Conservation (phyloP, 2,888 invertebrate genomes). For the Coenonympha arcania region DNA sequence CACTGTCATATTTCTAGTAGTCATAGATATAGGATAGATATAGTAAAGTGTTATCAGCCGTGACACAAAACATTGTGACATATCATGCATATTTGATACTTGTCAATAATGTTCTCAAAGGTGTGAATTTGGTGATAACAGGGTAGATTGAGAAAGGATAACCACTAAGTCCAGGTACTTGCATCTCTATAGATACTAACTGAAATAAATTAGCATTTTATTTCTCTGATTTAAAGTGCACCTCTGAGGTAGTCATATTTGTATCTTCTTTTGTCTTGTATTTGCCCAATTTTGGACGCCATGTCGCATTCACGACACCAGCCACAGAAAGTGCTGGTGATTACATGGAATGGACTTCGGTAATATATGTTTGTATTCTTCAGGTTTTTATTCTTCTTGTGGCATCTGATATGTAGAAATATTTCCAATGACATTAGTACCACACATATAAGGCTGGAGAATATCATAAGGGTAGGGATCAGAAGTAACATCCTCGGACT, state of each 20-base stretch:
- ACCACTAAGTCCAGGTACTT: no score
- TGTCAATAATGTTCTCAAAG: no score
- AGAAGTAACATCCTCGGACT: constrained; percentile 73
- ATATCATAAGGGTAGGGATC: constrained; percentile 75
- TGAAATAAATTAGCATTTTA: background rate
- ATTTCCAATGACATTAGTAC: constrained; percentile 74
- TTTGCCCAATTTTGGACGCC: constrained; percentile 76
- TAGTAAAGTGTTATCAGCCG: no score
- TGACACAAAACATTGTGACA: no score
- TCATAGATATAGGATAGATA: no score
- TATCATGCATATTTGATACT: no score
- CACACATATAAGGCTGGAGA: constrained; percentile 68
- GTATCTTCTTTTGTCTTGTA: constrained; percentile 76
- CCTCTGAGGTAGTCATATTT: constrained; percentile 59
- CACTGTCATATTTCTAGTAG: no score
- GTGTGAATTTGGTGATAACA: no score
- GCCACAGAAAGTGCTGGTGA: constrained; percentile 80
- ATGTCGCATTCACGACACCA: constrained; percentile 77
- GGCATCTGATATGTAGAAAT: constrained; percentile 78
- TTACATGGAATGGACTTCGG: constrained; percentile 79
- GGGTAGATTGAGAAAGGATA: no score
- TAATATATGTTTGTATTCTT: constrained; percentile 76
- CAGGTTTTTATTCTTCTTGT: constrained; percentile 77
- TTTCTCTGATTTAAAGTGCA: constrained; percentile 30
- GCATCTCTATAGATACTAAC: no score